These are phyloP conservation scores for Cheilosia vulpina DNA, from an alignment of 2,888 invertebrate genomes.

Conservation along the genomic window DNA sequence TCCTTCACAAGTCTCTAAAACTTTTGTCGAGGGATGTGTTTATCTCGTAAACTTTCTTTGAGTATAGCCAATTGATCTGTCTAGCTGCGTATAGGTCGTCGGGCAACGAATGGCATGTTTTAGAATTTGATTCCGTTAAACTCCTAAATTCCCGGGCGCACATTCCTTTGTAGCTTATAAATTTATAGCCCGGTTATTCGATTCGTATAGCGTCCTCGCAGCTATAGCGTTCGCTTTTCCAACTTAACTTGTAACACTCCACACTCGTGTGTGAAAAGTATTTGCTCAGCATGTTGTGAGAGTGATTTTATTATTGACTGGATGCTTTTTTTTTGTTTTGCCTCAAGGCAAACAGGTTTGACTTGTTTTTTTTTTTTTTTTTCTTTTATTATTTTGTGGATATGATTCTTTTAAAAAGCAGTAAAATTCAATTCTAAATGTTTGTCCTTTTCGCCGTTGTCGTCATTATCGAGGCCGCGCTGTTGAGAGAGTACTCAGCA, in stretches of 20 bases:
- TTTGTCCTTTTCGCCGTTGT: slow-evolving; percentile 7
- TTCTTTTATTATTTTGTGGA: slow-evolving; percentile 9
- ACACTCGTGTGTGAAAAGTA: slow-evolving; percentile 29
- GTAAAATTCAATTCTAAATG: slow-evolving; percentile 59
- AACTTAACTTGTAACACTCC: slow-evolving; percentile 18
- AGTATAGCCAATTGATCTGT: slow-evolving; percentile 48
- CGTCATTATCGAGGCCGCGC: slow-evolving; percentile 5
- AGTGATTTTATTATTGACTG: slow-evolving; percentile 37
- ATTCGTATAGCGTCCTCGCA: slow-evolving; percentile 11
- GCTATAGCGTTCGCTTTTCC: not conserved
- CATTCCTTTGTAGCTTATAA: slow-evolving; percentile 46
- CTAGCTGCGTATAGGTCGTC: not conserved
- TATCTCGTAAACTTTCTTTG: slow-evolving; percentile 56
- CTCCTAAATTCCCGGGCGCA: slow-evolving; percentile 22
- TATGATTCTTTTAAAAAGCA: slow-evolving; percentile 64
- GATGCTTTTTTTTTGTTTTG: not conserved
- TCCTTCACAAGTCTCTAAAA: slow-evolving; percentile 29
- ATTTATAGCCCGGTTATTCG: slow-evolving; percentile 43
- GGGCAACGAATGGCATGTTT: not conserved
- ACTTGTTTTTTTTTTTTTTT: not conserved
- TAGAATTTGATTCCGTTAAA: slow-evolving; percentile 29
- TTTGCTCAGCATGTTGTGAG: slow-evolving; percentile 55
- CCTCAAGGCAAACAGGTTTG: slow-evolving; percentile 27
- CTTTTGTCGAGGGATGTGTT: slow-evolving; percentile 41
- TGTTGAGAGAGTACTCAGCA: not conserved